Evolutionary conservation across 2,888 invertebrate species (phyloP).

Genomic region (Hydriomena furcata): DNA sequence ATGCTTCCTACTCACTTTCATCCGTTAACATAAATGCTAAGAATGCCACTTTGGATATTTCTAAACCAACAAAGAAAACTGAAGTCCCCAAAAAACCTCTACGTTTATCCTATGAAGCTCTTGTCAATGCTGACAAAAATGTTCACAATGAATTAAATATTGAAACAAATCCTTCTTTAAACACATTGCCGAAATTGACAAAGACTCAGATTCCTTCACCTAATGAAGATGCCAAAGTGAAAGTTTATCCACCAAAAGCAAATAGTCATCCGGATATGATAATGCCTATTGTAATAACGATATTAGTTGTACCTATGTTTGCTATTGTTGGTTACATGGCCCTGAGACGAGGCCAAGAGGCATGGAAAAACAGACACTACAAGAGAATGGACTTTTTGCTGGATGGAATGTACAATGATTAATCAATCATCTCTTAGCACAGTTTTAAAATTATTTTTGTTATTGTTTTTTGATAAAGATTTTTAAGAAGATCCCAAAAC

Average conservation of each 20-base stretch:
- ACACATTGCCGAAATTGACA: constrained; percentile 32
- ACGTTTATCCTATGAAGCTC: constrained; percentile 54
- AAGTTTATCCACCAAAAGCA: constrained; percentile 44
- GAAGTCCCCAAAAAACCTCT: constrained; percentile 56
- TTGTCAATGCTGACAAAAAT: constrained; percentile 47
- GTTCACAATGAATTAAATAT: constrained; percentile 34
- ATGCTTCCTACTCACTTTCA: neutral
- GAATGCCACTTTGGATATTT: constrained; percentile 20
- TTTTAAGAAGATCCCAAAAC: too few species aligned
- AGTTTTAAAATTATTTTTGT: neutral
- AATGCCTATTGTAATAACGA: constrained; percentile 88
- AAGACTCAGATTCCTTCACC: constrained; percentile 48
- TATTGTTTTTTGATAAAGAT: constrained; percentile 6
- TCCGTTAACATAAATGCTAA: neutral
- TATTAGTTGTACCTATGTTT: constrained; percentile 89
- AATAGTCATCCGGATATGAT: constrained; percentile 85
- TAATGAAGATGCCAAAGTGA: constrained; percentile 37
- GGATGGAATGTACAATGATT: constrained; percentile 95
- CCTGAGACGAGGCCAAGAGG: constrained; percentile 89
- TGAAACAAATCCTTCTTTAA: constrained; percentile 42
- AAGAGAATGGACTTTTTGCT: constrained; percentile 94
- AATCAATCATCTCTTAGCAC: constrained; percentile 28
- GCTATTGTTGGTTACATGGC: constrained; percentile 86
- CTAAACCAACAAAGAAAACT: constrained; percentile 31
- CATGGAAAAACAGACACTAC: constrained; percentile 94